Percentiles rank a stretch among this genome's conserved stretches.
These are phyloP conservation scores for Gadus chalcogrammus DNA, from an alignment of 2,113 vertebrate genomes.

Conservation along the genomic window DNA sequence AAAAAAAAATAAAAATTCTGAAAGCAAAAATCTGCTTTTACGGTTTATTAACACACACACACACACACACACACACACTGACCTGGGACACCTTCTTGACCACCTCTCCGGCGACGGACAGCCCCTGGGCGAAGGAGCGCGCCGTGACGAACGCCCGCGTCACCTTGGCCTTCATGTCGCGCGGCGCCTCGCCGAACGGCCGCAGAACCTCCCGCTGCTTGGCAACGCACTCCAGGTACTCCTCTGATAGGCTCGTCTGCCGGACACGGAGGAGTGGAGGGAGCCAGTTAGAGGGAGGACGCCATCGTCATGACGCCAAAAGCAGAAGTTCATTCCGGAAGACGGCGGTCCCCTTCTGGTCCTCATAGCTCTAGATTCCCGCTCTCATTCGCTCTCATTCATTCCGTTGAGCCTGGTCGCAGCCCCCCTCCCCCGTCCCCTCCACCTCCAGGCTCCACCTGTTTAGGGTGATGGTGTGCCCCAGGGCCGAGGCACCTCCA, in stretches of 20 bases:
- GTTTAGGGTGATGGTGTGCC: too few relatives aligned
- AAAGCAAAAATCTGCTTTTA: too few relatives aligned
- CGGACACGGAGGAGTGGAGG: background rate
- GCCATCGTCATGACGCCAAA: background rate
- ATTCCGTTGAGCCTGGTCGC: too few relatives aligned
- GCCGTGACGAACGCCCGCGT: conserved; percentile 83
- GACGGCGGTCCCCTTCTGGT: too few relatives aligned
- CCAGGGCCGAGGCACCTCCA: too few relatives aligned
- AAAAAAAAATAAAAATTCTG: too few relatives aligned
- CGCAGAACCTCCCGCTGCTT: conserved; percentile 85
- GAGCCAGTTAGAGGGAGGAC: background rate
- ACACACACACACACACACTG: conserved; percentile 13
- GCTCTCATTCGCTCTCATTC: too few relatives aligned
- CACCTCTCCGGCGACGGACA: conserved; percentile 81
- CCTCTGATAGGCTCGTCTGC: conserved; percentile 75
- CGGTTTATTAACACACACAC: background rate
- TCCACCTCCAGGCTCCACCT: too few relatives aligned
- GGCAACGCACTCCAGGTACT: conserved; percentile 89
- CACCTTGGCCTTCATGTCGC: conserved; percentile 83
- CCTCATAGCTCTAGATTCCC: too few relatives aligned
- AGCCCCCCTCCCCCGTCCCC: too few relatives aligned
- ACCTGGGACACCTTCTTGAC: conserved; percentile 90
- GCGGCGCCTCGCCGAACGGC: conserved; percentile 85
- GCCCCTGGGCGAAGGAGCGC: conserved; percentile 84
- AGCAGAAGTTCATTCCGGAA: too few relatives aligned